Evolutionary conservation across 2,888 invertebrate genomes (phyloP), one percentile per base, ranked within the genome.

Genomic region (Monopis laevigella): DNA sequence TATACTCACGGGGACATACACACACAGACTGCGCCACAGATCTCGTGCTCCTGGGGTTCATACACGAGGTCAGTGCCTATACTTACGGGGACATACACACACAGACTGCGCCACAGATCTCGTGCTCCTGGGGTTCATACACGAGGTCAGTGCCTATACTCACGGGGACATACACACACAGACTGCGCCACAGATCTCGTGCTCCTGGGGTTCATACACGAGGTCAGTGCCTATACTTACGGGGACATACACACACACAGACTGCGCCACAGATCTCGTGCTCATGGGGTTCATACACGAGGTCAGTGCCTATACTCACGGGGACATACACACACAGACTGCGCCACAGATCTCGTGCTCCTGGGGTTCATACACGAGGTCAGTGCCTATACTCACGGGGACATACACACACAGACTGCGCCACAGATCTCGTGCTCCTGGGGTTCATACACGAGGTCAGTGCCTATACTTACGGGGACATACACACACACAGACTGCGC

Each of bases 281-380:
- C n/a, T n/a, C n/a, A n/a, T n/a, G n/a, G n/a, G n/a, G n/a, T n/a
- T n/a, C n/a, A n/a, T 99, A 62, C 95, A 96, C 82, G 93, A 96
- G 86, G 96, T 95, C 69, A 67, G 5, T 5, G 5, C 5, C 24
- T 21, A 5, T 8, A 8, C 24, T 7, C 24, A 21, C 24, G 24
- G 6, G 6, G 24, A 21, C 48, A 90, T 96, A 47, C 80, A n/a
- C n/a, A n/a, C n/a, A n/a, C 85, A 56, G 84, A 87, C 54, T 87
- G 99, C 55, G 94, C 97, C 45, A 88, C 88, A 69, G 98, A 98
- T 72, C 87, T 99, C 54, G 96, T 98, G 62, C 90, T 91, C 80
- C 92, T 93, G 78, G 98, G 98, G 52, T 97, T 99, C 82, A 96
- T 99, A 62, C 95, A 96, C 82, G 93, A 96, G 86, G 96, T 95